phyloP scores from a whole-genome alignment of 2,797 vertebrate species.

The Pyrocephalus nanus region DNA sequence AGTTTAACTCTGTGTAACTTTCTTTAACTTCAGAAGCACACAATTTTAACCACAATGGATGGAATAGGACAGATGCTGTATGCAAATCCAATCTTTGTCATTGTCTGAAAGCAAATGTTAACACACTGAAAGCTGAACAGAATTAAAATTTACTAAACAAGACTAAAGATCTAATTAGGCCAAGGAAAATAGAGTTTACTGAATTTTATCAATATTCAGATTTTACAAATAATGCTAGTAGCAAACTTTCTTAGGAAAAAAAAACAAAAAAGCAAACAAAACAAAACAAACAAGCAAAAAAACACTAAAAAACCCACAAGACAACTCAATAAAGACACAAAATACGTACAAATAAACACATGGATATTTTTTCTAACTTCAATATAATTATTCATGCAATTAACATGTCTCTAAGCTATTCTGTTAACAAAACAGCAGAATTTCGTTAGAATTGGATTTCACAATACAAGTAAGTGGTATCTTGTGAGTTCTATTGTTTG shows the following conservation, averaged over 20 bases:
- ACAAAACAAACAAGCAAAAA: background rate
- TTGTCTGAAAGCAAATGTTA: background rate
- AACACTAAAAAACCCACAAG: too few relatives aligned
- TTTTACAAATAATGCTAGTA: background rate
- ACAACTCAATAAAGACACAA: background rate
- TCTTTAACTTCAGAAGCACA: background rate
- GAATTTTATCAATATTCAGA: background rate
- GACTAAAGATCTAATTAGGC: background rate
- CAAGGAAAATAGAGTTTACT: background rate
- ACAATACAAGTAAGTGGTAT: background rate
- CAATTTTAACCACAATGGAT: background rate
- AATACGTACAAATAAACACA: background rate
- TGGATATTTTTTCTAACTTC: background rate
- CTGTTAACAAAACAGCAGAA: background rate
- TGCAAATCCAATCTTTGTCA: rapidly evolving
- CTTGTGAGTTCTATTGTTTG: background rate
- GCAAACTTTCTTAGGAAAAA: background rate
- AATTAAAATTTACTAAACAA: background rate
- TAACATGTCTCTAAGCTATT: background rate
- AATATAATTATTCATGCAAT: background rate
- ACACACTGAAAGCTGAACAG: background rate
- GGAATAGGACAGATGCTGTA: background rate
- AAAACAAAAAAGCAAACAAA: background rate
- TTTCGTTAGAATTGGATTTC: background rate
- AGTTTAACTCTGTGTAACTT: background rate